phyloP scores from a whole-genome alignment of 92 coral and sea anemone species.

The Paramuricea clavata region DNA sequence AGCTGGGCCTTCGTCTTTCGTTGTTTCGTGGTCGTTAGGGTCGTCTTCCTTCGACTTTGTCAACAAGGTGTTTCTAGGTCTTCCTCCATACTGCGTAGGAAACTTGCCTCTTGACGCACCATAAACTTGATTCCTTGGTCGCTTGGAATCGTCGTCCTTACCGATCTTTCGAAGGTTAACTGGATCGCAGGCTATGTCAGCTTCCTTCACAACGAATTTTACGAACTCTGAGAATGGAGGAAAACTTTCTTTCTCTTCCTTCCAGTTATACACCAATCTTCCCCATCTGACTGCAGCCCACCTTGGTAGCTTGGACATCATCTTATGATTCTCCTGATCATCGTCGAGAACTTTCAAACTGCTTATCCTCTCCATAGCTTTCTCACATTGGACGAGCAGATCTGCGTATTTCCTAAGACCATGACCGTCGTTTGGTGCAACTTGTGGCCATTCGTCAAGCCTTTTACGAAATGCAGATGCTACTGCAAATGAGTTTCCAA shows the following conservation, averaged over 20 bases:
- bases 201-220: constrained; percentile 51
- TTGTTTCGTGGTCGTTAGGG: neutral
- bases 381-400: constrained; percentile 2
- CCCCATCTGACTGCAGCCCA: constrained; percentile 71
- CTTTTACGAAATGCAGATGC: neutral
- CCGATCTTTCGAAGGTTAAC: constrained; percentile 57
- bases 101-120: constrained; percentile 2
- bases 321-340: neutral
- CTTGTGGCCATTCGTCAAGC: constrained; percentile 13
- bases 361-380: constrained; percentile 6
- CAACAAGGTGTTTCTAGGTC: neutral
- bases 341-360: neutral
- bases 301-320: constrained; percentile 66
- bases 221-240: constrained; percentile 48
- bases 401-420: neutral
- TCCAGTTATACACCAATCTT: constrained; percentile 51
- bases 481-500: no score
- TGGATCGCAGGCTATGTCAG: constrained; percentile 67
- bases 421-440: neutral
- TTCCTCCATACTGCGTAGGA: neutral
- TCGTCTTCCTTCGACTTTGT: neutral
- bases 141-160: constrained; percentile 5
- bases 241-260: constrained; percentile 17
- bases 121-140: neutral
- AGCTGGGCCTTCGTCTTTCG: neutral